Conservation (phyloP, 2,113 vertebrate species). For the Trichomycterus rosablanca region DNA sequence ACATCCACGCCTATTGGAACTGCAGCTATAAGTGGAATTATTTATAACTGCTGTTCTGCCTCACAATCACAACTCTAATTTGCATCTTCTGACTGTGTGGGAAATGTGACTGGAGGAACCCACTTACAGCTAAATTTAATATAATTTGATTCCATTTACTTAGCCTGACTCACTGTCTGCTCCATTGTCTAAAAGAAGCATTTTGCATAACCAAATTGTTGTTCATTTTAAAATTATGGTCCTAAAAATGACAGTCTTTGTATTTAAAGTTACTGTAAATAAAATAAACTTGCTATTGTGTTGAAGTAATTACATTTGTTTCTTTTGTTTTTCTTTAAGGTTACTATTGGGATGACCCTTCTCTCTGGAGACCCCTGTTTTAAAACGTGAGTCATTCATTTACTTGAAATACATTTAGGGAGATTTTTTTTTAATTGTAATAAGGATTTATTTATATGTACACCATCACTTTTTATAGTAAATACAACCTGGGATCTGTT, state of each 20-base stretch:
- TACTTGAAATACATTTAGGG: too few relatives aligned
- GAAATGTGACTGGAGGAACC: constrained; percentile 16
- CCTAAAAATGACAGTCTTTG: neutral
- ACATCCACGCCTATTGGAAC: neutral
- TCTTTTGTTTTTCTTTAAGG: constrained; percentile 62
- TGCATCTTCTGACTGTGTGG: constrained; percentile 15
- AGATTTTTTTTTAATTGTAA: too few relatives aligned
- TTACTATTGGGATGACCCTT: constrained; percentile 93
- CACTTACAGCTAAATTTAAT: constrained; percentile 22
- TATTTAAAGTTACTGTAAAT: neutral
- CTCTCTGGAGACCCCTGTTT: constrained; percentile 97
- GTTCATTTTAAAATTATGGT: too few relatives aligned
- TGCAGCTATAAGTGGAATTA: neutral
- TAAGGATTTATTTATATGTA: too few relatives aligned
- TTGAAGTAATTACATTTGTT: neutral
- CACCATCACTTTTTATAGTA: too few relatives aligned
- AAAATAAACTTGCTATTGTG: too few relatives aligned
- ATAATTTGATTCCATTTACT: constrained; percentile 2
- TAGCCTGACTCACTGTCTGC: constrained; percentile 29
- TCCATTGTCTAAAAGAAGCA: constrained; percentile 1
- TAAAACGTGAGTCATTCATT: constrained; percentile 84
- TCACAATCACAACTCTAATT: constrained; percentile 16
- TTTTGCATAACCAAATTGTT: too few relatives aligned
- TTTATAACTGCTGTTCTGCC: neutral
- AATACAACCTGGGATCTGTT: too few relatives aligned